Evolutionary conservation across 1,140 invertebrate species (phyloP).

Genomic region (Drosophila parvula): DNA sequence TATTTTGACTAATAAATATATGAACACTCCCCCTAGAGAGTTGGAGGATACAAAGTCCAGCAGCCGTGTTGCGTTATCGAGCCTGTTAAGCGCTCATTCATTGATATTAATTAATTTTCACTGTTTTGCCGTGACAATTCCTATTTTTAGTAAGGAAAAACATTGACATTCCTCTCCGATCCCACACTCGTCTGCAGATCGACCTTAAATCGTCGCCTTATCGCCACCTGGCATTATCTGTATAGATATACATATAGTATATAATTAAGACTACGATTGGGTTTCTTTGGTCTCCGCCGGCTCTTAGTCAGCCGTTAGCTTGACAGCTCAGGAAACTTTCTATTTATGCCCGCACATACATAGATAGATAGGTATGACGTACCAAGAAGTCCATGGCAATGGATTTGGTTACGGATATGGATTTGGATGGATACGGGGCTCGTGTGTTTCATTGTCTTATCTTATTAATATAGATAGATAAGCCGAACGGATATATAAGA

Average conservation of each 20-base stretch:
- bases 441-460: slow-evolving; percentile 26
- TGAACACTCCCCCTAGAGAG: no score
- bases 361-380: slow-evolving; percentile 26
- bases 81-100: slow-evolving; percentile 24
- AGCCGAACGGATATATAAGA: slow-evolving; percentile 39
- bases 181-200: slow-evolving; percentile 24
- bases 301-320: slow-evolving; percentile 51
- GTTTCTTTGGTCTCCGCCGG: slow-evolving; percentile 48
- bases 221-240: slow-evolving; percentile 27
- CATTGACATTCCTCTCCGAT: slow-evolving; percentile 25
- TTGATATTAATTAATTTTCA: slow-evolving; percentile 36
- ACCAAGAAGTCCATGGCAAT: slow-evolving; percentile 16
- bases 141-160: slow-evolving; percentile 39
- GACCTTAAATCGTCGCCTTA: slow-evolving; percentile 26
- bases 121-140: background rate
- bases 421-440: background rate
- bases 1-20: background rate
- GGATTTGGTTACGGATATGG: slow-evolving; percentile 25
- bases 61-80: slow-evolving; percentile 8
- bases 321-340: slow-evolving; percentile 27
- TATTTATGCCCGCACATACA: slow-evolving; percentile 1
- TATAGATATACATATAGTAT: slow-evolving; percentile 5
- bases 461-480: slow-evolving; percentile 37
- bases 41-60: slow-evolving; percentile 16
- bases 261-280: slow-evolving; percentile 45